Conservation (phyloP, 1,140 invertebrate species). For the Drosophila bocki region DNA sequence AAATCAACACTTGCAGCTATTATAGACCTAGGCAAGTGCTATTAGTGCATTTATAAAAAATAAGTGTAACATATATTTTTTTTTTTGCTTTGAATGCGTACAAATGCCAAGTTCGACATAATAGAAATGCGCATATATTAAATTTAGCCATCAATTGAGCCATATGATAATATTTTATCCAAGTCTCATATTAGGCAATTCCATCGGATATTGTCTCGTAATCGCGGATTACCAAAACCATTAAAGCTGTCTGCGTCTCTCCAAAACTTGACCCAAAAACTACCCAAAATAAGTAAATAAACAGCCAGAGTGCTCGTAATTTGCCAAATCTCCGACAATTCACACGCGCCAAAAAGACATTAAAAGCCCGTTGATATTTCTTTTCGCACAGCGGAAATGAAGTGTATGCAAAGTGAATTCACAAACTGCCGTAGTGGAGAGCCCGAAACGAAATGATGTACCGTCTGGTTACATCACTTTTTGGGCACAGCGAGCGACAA, state of each 20-base stretch:
- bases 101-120: no score
- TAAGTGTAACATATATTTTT: no score
- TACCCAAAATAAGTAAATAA: constrained; percentile 24
- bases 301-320: constrained; percentile 9
- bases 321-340: constrained; percentile 40
- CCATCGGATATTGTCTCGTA: not conserved
- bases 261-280: constrained; percentile 53
- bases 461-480: constrained; percentile 65
- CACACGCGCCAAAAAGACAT: constrained; percentile 59
- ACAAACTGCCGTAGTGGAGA: constrained; percentile 10
- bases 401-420: constrained; percentile 38
- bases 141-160: not conserved
- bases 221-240: constrained; percentile 9
- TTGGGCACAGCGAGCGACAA: constrained; percentile 49
- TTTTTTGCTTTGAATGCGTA: no score
- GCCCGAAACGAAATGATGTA: constrained; percentile 49
- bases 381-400: constrained; percentile 65
- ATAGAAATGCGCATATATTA: no score
- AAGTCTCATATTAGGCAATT: not conserved
- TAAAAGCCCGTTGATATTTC: constrained; percentile 27
- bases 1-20: no score
- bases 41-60: no score
- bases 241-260: constrained; percentile 3
- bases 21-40: no score
- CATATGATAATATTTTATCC: not conserved